Conservation (phyloP, 2,113 vertebrate species). For the Mesembrinibis cayennensis region DNA sequence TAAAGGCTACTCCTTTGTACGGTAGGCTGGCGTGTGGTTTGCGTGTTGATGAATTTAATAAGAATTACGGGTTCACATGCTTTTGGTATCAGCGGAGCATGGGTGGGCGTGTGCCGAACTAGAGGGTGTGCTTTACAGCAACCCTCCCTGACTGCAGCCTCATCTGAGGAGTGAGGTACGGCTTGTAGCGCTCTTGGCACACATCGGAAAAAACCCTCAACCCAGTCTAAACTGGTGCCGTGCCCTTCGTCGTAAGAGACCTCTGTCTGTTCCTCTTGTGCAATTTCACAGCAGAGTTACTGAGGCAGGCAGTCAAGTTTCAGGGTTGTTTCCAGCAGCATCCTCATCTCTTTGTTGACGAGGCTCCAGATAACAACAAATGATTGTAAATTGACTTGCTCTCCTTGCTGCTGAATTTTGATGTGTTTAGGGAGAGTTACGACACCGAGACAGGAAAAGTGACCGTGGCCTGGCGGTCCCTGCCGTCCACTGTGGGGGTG, state of each 20-base stretch:
- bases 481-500: accelerated
- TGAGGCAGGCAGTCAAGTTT: background rate
- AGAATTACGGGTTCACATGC: accelerated
- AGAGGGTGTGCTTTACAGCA: background rate
- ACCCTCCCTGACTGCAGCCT: too few relatives aligned
- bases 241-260: accelerated
- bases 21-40: constrained; percentile 68
- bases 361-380: too few relatives aligned
- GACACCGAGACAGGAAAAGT: too few relatives aligned
- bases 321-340: accelerated
- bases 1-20: constrained; percentile 97
- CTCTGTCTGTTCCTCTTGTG: accelerated
- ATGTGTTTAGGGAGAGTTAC: accelerated
- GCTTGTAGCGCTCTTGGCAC: accelerated
- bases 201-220: accelerated
- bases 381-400: background rate
- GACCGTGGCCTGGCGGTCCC: too few relatives aligned
- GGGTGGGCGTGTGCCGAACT: accelerated
- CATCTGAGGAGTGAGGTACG: too few relatives aligned
- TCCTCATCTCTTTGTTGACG: background rate
- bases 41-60: accelerated
- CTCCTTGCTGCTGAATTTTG: too few relatives aligned
- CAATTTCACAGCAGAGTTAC: background rate
- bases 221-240: background rate
- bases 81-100: accelerated